These are phyloP conservation scores for Prietella phreatophila DNA, from an alignment of 2,113 vertebrate genomes.

Conservation along the genomic window DNA sequence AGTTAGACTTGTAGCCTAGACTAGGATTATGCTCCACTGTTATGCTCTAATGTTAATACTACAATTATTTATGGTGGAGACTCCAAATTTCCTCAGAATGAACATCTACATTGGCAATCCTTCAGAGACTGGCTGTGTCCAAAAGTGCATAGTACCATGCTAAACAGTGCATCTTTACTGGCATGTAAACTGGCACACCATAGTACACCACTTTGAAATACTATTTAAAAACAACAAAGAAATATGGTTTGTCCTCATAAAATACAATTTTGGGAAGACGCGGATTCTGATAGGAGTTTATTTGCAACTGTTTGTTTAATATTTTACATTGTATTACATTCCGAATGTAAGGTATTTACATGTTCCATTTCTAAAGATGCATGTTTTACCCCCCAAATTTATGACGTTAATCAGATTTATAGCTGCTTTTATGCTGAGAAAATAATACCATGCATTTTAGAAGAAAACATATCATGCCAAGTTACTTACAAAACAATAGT, in stretches of 20 bases:
- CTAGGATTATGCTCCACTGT: not conserved
- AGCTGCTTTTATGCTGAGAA: not conserved
- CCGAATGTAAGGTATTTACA: not conserved
- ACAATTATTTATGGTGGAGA: not conserved
- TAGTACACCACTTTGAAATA: not conserved
- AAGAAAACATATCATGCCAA: constrained; percentile 5
- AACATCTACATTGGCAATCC: not conserved
- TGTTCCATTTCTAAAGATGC: not conserved
- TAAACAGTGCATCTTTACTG: not conserved
- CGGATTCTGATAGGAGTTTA: not conserved
- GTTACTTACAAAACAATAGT: not conserved
- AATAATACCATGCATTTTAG: constrained; percentile 13
- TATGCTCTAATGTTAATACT: not conserved
- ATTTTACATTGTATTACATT: no score
- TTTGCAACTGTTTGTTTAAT: not conserved
- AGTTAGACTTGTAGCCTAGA: not conserved
- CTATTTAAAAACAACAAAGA: not conserved
- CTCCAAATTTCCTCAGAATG: not conserved
- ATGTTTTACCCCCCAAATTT: not conserved
- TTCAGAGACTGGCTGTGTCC: not conserved
- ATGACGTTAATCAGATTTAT: not conserved
- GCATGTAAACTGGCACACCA: not conserved
- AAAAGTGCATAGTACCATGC: not conserved
- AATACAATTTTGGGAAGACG: not conserved
- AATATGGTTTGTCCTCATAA: not conserved